Percentiles rank a stretch among this genome's conserved stretches.
These are phyloP conservation scores for Hemichromis elongatus DNA, from an alignment of 2,113 vertebrate species.

Conservation along the genomic window DNA sequence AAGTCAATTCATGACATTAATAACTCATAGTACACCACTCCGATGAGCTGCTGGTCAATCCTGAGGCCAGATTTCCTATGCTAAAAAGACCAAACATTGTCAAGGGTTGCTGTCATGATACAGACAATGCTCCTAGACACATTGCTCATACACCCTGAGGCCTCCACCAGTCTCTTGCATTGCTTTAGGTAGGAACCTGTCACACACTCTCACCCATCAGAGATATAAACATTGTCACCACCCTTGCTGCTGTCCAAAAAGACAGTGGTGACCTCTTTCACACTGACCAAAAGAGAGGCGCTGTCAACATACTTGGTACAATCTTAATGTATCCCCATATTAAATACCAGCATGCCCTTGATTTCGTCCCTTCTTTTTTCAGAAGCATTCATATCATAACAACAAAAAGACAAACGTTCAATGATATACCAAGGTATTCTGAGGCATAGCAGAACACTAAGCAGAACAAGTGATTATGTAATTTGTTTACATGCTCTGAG, in stretches of 20 bases:
- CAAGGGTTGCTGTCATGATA: background rate
- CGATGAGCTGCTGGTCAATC: background rate
- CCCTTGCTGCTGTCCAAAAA: background rate
- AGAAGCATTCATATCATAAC: background rate
- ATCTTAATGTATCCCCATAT: background rate
- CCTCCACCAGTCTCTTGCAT: background rate
- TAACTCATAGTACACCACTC: background rate
- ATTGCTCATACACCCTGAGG: background rate
- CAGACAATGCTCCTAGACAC: background rate
- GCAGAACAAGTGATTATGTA: conserved; percentile 3
- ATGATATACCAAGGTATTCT: background rate
- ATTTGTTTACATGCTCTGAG: conserved; percentile 10
- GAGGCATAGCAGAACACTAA: background rate
- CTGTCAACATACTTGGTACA: background rate
- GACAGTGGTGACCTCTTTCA: background rate
- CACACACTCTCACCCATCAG: background rate
- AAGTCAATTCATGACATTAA: background rate
- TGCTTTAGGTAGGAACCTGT: background rate
- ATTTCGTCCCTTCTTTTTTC: background rate
- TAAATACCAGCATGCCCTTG: conserved; percentile 9
- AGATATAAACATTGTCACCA: background rate
- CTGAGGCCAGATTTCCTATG: background rate
- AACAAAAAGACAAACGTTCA: background rate
- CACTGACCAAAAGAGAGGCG: background rate
- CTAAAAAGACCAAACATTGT: background rate